phyloP scores from a whole-genome alignment of 2,797 vertebrate genomes.

The Anomalospiza imberbis region DNA sequence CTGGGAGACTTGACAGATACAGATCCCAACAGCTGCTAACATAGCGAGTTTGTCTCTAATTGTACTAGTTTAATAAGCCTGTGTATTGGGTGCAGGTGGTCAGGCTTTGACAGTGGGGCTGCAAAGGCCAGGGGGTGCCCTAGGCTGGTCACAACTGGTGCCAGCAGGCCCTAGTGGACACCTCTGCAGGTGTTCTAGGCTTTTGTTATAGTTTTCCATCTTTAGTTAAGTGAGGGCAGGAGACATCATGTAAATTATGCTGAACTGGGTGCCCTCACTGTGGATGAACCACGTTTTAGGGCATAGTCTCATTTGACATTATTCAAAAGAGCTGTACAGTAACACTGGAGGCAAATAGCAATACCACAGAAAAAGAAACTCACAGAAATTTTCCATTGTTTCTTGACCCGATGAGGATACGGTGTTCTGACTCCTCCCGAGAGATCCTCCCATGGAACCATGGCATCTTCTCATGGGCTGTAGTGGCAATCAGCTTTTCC shows the following conservation, averaged over 20 bases:
- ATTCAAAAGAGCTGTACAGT: not conserved
- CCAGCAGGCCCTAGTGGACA: not conserved
- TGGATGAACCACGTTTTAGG: not conserved
- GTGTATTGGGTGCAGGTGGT: fast-evolving
- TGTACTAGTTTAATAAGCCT: not conserved
- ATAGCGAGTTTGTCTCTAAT: not conserved
- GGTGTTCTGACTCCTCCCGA: slow-evolving; percentile 84
- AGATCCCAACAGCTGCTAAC: not conserved
- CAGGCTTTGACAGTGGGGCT: not conserved
- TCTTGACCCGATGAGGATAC: slow-evolving; percentile 78
- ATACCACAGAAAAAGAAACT: slow-evolving; percentile 60
- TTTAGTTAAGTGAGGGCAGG: not conserved
- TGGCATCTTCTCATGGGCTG: slow-evolving; percentile 93
- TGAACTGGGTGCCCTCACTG: not conserved
- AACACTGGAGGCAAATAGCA: not conserved
- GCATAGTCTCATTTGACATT: not conserved
- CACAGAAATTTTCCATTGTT: slow-evolving; percentile 93
- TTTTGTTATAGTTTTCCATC: not conserved
- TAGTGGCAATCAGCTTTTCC: slow-evolving; percentile 93
- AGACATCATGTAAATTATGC: not conserved
- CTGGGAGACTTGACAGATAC: not conserved
- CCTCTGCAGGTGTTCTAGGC: not conserved
- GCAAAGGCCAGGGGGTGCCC: not conserved
- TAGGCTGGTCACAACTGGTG: fast-evolving
- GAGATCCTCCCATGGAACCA: slow-evolving; percentile 93